Conservation (phyloP, 2,113 vertebrate species). For the Smithornis capensis region DNA sequence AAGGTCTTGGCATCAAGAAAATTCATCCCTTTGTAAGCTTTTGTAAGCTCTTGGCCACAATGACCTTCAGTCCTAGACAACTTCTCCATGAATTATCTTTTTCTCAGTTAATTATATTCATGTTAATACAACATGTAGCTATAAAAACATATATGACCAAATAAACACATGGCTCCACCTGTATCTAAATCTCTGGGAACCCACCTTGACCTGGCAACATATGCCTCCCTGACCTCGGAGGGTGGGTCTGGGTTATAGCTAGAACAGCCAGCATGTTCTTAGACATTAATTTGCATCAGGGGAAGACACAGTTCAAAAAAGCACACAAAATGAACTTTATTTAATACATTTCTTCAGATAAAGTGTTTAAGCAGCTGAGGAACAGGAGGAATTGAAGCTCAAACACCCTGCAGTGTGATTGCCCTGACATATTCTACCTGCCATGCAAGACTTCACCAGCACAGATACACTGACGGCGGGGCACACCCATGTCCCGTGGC, state of each 20-base stretch:
- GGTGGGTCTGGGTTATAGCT: not conserved
- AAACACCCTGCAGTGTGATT: not conserved
- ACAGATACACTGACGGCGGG: not conserved
- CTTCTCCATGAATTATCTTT: not conserved
- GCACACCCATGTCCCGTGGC: conserved; percentile 2
- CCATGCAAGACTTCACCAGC: not conserved
- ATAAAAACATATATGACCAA: not conserved
- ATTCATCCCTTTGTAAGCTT: not conserved
- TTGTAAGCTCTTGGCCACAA: not conserved
- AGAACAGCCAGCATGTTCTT: not conserved
- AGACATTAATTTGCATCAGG: not conserved
- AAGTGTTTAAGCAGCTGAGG: not conserved
- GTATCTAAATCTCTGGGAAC: not conserved
- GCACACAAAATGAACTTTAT: not conserved
- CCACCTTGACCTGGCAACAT: not conserved
- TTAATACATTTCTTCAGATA: not conserved
- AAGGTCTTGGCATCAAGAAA: not conserved
- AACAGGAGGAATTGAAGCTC: not conserved
- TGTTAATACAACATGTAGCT: not conserved
- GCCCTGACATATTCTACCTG: not conserved
- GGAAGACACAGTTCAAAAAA: not conserved
- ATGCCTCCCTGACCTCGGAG: not conserved
- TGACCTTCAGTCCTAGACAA: not conserved
- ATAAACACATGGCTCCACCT: not conserved
- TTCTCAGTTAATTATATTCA: not conserved